A percentile compares a stretch with the other conserved stretches of the same genome.
Evolutionary conservation across 2,113 vertebrate genomes (phyloP).

Genomic region (Atractosteus spatula): DNA sequence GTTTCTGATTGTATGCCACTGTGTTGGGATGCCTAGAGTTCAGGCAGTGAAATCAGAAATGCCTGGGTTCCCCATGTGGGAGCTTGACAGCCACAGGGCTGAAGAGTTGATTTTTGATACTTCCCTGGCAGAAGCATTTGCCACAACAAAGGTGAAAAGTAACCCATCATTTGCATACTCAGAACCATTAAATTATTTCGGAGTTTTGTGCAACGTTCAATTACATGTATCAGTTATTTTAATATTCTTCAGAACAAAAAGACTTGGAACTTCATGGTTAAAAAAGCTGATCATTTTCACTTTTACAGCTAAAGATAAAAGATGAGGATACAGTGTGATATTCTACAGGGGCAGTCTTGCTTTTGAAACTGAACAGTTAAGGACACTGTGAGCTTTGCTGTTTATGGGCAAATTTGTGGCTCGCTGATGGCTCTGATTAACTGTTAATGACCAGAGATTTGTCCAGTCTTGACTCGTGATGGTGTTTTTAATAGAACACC

Average conservation of each 20-base stretch:
- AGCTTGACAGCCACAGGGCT: too few relatives aligned
- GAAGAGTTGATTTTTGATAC: too few relatives aligned
- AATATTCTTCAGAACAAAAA: too few relatives aligned
- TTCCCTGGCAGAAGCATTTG: too few relatives aligned
- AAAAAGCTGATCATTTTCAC: too few relatives aligned
- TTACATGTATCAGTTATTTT: too few relatives aligned
- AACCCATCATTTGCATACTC: too few relatives aligned
- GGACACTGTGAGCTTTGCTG: conserved; percentile 9
- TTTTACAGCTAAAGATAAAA: not conserved
- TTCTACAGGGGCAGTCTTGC: conserved; percentile 12
- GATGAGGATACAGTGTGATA: not conserved
- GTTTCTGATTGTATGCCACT: conserved; percentile 49
- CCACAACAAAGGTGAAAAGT: too few relatives aligned
- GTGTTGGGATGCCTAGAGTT: conserved; percentile 51
- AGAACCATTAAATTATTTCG: too few relatives aligned
- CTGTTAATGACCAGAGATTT: conserved; percentile 42
- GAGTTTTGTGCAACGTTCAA: too few relatives aligned
- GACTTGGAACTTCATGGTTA: too few relatives aligned
- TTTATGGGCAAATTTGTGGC: conserved; percentile 44
- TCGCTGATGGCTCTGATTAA: conserved; percentile 35
- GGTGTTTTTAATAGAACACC: conserved; percentile 44
- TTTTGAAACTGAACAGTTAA: conserved; percentile 28
- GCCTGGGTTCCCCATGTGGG: not conserved
- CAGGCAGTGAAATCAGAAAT: conserved; percentile 32
- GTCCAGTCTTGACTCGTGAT: conserved; percentile 41